These are phyloP conservation scores for Ahaetulla prasina DNA, from an alignment of 2,113 vertebrate species.

Conservation along the genomic window DNA sequence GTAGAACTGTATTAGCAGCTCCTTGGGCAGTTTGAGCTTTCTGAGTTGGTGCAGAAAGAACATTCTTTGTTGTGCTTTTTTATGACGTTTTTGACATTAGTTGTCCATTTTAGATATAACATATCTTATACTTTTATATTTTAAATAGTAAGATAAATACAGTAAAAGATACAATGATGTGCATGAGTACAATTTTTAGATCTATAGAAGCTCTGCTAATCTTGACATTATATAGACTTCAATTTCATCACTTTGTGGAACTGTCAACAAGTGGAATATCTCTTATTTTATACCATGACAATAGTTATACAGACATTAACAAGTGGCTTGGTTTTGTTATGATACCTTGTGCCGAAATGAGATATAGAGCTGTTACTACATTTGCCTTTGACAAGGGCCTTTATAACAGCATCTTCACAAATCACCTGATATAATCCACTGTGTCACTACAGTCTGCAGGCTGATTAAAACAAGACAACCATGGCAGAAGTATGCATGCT, in stretches of 20 bases:
- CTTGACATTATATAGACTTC: neutral
- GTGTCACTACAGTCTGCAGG: neutral
- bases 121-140: neutral
- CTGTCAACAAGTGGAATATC: neutral
- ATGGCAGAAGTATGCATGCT: constrained; percentile 8
- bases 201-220: neutral
- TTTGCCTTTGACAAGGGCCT: constrained; percentile 34
- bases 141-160: neutral
- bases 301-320: neutral
- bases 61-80: too few species aligned
- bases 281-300: neutral
- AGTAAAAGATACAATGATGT: neutral
- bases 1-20: too few species aligned
- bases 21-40: too few species aligned
- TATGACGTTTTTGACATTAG: too few species aligned
- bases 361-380: neutral
- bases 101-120: neutral
- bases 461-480: constrained; percentile 28
- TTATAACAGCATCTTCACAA: neutral
- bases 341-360: neutral
- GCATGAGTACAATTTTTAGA: neutral
- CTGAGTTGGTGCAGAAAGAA: too few species aligned
- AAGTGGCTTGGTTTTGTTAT: neutral
- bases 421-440: constrained; percentile 26
- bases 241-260: neutral